A percentile compares a stretch with the other conserved stretches of the same genome.
Evolutionary conservation across 2,113 vertebrate genomes (phyloP).

Genomic region (Cygnus buccinator): DNA sequence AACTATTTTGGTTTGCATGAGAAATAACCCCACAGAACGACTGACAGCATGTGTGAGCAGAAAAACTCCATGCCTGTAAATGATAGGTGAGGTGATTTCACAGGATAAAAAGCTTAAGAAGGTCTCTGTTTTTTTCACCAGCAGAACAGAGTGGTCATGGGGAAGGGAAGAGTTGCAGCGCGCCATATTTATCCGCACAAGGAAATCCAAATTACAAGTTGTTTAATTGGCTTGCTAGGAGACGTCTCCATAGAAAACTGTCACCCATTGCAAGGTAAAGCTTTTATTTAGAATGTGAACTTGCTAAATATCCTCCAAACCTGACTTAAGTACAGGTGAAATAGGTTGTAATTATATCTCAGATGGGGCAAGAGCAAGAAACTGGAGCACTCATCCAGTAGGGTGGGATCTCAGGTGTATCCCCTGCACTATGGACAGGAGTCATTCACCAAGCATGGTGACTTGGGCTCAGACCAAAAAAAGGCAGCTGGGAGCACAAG

Average conservation of each 20-base stretch:
- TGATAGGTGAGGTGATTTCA: constrained; percentile 32
- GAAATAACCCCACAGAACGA: constrained; percentile 51
- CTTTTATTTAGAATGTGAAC: constrained; percentile 1
- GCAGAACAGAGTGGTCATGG: not conserved
- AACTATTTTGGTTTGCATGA: constrained; percentile 63
- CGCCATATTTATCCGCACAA: not conserved
- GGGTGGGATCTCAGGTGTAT: accelerated
- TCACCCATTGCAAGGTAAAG: not conserved
- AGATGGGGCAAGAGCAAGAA: not conserved
- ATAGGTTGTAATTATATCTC: not conserved
- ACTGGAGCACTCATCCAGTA: not conserved
- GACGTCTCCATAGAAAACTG: not conserved
- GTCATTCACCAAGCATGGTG: not conserved
- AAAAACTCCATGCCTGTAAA: constrained; percentile 46
- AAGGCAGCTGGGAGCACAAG: not conserved
- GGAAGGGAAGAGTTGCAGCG: not conserved
- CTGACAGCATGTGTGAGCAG: constrained; percentile 50
- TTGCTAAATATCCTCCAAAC: constrained; percentile 34
- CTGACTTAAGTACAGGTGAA: not conserved
- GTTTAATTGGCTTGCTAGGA: constrained; percentile 34
- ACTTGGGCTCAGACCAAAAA: not conserved
- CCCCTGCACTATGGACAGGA: accelerated
- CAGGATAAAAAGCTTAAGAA: not conserved
- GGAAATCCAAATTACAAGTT: constrained; percentile 30
- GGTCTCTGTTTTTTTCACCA: not conserved